Conservation (phyloP, 2,113 vertebrate species). For the Perca flavescens region DNA sequence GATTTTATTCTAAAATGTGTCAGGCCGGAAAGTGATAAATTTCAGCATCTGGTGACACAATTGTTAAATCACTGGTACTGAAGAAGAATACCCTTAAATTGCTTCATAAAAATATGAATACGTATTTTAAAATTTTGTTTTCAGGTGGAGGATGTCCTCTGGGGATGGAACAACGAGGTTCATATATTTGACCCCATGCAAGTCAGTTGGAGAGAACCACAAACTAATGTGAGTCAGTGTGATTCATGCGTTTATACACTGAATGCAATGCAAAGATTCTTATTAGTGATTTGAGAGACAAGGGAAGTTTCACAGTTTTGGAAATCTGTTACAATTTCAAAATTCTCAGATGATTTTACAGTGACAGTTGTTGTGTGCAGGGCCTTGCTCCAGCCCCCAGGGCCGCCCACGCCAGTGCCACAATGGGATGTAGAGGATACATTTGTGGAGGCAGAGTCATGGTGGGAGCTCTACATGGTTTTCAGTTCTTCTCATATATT, state of each 20-base stretch:
- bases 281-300: neutral
- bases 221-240: constrained; percentile 85
- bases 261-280: neutral
- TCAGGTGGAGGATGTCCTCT: constrained; percentile 91
- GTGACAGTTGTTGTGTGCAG: constrained; percentile 73
- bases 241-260: neutral
- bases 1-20: neutral
- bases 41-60: constrained; percentile 1
- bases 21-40: neutral
- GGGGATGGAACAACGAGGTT: constrained; percentile 98
- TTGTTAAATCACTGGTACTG: neutral
- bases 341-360: neutral
- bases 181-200: constrained; percentile 91
- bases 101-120: neutral
- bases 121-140: constrained; percentile 9
- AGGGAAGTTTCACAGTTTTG: neutral
- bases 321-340: neutral
- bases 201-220: constrained; percentile 89
- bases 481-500: neutral
- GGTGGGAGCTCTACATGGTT: constrained; percentile 82
- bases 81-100: neutral
- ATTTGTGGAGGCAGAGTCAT: constrained; percentile 93
- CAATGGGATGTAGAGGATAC: constrained; percentile 90
- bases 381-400: constrained; percentile 90
- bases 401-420: constrained; percentile 91